Conservation (phyloP, 1,140 invertebrate genomes). For the Telenomus remus region DNA sequence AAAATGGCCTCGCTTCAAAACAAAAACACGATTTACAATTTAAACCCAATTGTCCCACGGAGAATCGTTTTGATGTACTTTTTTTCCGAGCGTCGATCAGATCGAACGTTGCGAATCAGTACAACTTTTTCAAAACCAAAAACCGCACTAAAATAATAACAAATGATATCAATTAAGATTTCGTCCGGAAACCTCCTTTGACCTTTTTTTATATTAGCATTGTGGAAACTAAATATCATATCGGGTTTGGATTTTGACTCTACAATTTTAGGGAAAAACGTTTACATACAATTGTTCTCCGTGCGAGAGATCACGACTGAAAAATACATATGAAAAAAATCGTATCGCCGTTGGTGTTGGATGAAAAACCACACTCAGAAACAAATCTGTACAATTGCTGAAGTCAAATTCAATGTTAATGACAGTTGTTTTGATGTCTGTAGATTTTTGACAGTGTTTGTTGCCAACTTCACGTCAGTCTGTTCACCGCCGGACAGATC, state of each 20-base stretch:
- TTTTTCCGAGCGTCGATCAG: slow-evolving; percentile 7
- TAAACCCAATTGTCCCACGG: slow-evolving; percentile 15
- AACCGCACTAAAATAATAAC: too few relatives aligned
- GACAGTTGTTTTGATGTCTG: too few relatives aligned
- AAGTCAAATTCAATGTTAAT: too few relatives aligned
- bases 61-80: slow-evolving; percentile 33
- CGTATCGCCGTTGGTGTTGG: slow-evolving; percentile 47
- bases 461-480: too few relatives aligned
- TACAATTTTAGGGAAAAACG: slow-evolving; percentile 26
- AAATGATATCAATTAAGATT: too few relatives aligned
- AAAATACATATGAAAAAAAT: slow-evolving; percentile 35
- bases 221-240: slow-evolving; percentile 1
- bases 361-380: slow-evolving; percentile 1
- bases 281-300: slow-evolving; percentile 42
- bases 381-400: too few relatives aligned
- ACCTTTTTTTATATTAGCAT: background rate
- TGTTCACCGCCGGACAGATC: too few relatives aligned
- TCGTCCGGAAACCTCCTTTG: background rate
- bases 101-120: slow-evolving; percentile 3
- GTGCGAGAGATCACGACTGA: slow-evolving; percentile 25
- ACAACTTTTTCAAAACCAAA: slow-evolving; percentile 3
- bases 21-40: background rate
- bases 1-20: slow-evolving; percentile 32
- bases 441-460: too few relatives aligned
- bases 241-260: slow-evolving; percentile 10